Conservation (phyloP, 1,140 invertebrate species). For the Sinella curviseta region DNA sequence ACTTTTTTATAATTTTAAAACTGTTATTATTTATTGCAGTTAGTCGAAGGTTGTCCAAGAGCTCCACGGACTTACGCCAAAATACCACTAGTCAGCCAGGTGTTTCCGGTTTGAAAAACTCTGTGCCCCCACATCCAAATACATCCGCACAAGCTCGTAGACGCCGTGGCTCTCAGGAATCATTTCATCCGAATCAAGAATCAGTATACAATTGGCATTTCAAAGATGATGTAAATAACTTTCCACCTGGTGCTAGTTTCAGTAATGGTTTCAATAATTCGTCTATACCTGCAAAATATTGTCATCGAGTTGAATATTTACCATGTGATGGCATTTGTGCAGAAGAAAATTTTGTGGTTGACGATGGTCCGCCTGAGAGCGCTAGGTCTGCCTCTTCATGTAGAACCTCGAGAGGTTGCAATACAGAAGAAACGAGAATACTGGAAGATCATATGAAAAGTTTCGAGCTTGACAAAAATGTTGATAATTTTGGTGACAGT, state of each 20-base stretch:
- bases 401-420: conserved; percentile 44
- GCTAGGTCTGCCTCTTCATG: conserved; percentile 42
- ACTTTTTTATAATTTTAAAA: not conserved
- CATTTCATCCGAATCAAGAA: conserved; percentile 12
- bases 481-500: not conserved
- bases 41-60: conserved; percentile 33
- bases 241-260: not conserved
- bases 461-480: not conserved
- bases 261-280: conserved; percentile 8
- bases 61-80: conserved; percentile 33
- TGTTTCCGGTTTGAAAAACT: too few relatives aligned
- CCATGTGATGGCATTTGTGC: conserved; percentile 50
- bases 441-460: conserved; percentile 24
- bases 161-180: not conserved
- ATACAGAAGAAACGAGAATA: conserved; percentile 48
- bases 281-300: conserved; percentile 12
- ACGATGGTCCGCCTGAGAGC: conserved; percentile 22
- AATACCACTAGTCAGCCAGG: not conserved
- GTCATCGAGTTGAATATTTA: conserved; percentile 48
- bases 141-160: not conserved
- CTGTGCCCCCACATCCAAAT: not conserved
- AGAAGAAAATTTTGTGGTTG: conserved; percentile 41
- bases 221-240: conserved; percentile 28
- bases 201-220: conserved; percentile 49
- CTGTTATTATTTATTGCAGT: not conserved